A percentile compares a stretch with the other conserved stretches of the same genome.
phyloP scores from a whole-genome alignment of 2,113 vertebrate genomes.

The Ctenodactylus gundi region DNA sequence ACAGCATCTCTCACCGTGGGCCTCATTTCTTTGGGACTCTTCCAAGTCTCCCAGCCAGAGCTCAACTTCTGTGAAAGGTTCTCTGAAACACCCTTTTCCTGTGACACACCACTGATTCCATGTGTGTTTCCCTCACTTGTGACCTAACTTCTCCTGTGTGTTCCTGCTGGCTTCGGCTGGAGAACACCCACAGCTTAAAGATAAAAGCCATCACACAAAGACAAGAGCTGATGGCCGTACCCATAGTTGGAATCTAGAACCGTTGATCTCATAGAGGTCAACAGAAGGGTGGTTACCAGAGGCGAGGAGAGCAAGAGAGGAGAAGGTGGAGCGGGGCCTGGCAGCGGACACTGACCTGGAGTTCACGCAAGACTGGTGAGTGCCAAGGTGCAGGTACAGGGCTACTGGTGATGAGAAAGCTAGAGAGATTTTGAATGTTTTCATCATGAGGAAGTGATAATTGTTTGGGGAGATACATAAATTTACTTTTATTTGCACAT shows the following conservation, averaged over 20 bases:
- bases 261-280: not conserved
- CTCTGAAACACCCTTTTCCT: not conserved
- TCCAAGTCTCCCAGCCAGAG: not conserved
- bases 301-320: too few species aligned
- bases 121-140: not conserved
- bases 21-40: not conserved
- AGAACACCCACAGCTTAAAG: not conserved
- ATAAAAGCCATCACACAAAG: not conserved
- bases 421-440: not conserved
- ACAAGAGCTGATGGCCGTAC: not conserved
- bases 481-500: not conserved
- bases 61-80: too few species aligned
- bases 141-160: too few species aligned
- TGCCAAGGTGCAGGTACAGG: not conserved
- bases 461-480: not conserved
- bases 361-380: not conserved
- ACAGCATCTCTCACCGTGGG: not conserved
- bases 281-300: not conserved
- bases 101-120: not conserved
- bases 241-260: not conserved
- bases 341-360: not conserved
- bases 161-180: not conserved
- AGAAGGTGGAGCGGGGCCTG: too few species aligned
- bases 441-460: not conserved
- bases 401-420: not conserved